Base-by-base conservation (phyloP, 2,113 vertebrate genomes). In the Malurus elegans region DNA sequence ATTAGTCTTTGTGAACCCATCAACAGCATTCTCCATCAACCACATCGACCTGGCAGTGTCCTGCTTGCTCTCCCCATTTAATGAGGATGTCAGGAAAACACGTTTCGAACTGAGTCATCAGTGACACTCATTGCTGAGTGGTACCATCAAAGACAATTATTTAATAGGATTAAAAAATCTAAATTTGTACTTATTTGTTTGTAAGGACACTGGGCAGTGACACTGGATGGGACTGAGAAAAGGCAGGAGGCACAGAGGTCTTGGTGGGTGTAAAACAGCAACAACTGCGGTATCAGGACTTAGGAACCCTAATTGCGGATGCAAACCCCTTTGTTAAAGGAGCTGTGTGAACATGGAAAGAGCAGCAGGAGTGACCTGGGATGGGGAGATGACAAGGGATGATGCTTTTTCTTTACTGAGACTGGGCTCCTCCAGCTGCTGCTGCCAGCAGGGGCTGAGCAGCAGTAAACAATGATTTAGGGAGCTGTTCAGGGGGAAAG, bases 1-100 rank as follows among this genome's bases (percentile, higher is more conserved):
- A 93, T 93, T 94, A 86, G 58, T 88, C 74, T 94, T 91, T 92
- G 75, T 88, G 92, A 93, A 75, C 69, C 86, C 69, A 91, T 86
- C 86, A 94, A 78, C 88, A 88, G 38, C 92, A 84, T 92, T 94
- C 83, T 88, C 42, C 75, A 57, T 69, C 89, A 95, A 75, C 76
- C 89, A 67, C 83, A 72, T 89, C 14, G 5, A 86, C 67, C 75
- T 92, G 92, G 72, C 88, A 88, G 26, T 34, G 75, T 78, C 81
- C 75, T 74, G 44, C 40, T 81, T 71, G 29, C 47, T 86, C 61
- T 92, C 20, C 15, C 31, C 28, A 7, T 57, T 90, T 86, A 92
- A 75, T 50, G 86, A 88, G 31, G 78, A 74, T 61, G 69, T 72
- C 72, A 95, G 79, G 40, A 95, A 93, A 94, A 84, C 44, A 78